A percentile compares a stretch with the other conserved stretches of the same genome.
Evolutionary conservation across 1,140 invertebrate genomes (phyloP).

Genomic region (Zophobas atratus): DNA sequence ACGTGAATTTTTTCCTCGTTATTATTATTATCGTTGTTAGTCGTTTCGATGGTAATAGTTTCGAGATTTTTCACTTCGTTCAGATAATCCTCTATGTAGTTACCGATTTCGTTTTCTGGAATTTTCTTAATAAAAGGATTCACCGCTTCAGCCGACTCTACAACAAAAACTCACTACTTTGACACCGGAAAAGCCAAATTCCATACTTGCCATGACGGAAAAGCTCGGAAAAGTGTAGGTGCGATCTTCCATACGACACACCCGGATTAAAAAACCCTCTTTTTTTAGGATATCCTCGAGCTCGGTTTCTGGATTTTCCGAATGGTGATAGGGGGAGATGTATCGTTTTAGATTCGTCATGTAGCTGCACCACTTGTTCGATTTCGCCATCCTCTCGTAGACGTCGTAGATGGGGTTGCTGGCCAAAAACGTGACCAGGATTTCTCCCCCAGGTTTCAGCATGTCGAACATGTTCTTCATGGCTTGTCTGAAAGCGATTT

Average conservation of each 20-base stretch:
- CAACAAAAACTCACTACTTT: constrained; percentile 54
- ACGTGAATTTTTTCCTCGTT: constrained; percentile 63
- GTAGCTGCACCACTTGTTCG: constrained; percentile 76
- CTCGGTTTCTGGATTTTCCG: constrained; percentile 74
- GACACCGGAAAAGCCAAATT: neutral
- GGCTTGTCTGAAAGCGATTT: constrained; percentile 70
- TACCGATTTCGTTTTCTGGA: constrained; percentile 74
- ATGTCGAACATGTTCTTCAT: constrained; percentile 78
- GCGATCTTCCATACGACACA: constrained; percentile 76
- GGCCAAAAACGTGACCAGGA: constrained; percentile 79
- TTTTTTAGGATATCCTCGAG: constrained; percentile 75
- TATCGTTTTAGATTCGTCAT: constrained; percentile 78
- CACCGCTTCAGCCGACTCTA: constrained; percentile 80
- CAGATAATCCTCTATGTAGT: constrained; percentile 75
- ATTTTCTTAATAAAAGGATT: constrained; percentile 83
- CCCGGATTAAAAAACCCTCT: constrained; percentile 78
- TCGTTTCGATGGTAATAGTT: constrained; percentile 62
- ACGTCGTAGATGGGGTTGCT: constrained; percentile 80
- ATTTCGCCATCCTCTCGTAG: constrained; percentile 74
- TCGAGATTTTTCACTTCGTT: constrained; percentile 68
- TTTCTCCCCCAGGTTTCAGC: constrained; percentile 77
- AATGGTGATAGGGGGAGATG: constrained; percentile 78
- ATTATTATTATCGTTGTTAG: constrained; percentile 67
- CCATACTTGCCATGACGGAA: constrained; percentile 72
- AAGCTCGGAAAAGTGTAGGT: constrained; percentile 77